Base-by-base conservation (phyloP, 2,113 vertebrate genomes). In the Caracal caracal region DNA sequence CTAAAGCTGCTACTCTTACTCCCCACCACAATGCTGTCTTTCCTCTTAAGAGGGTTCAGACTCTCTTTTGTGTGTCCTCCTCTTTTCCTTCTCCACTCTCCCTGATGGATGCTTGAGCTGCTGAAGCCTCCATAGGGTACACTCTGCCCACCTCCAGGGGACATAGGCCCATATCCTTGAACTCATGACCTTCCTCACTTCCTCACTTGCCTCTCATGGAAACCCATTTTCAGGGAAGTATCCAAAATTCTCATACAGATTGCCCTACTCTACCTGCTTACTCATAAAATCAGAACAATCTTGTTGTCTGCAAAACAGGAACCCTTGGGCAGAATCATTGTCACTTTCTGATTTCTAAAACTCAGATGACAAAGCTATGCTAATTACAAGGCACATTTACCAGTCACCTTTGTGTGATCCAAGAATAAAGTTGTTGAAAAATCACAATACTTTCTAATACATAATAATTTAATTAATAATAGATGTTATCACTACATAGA, bases 401-500 rank as follows among this genome's bases (percentile, higher is more conserved):
- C 26, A 49, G 40, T 63, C 76, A 84, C 24, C 22, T 37, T 63
- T 76, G n/a, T 53, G 5, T 63, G 81, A 35, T 37, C 47, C 33
- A 83, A 91, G 16, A 84, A 90, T 80, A 16, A 63, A 94, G 40
- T 84, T 93, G 51, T 84, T 26, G 19, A 56, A 86, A 40, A 73
- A 47, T 43, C 49, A 88, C n/a, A 76, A 9, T 95, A 37, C 71
- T 87, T 96, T 91, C 51, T 79, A 79, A 93, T 88, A 51, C 73
- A 88, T 12, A 96, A 94, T 86, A 95, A 93, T 92, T 92, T 92
- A 90, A 95, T 97, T 93, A 96, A 76, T 96, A 94, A 92, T 91
- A 96, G 49, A 78, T 84, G 40, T 80, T 97, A 95, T 89, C 88
- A 97, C 28, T 76, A 97, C 59, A 63, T 40, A 96, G 80, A n/a